Conservation (phyloP, 1,140 invertebrate genomes). For the Drosophila lacteicornis region DNA sequence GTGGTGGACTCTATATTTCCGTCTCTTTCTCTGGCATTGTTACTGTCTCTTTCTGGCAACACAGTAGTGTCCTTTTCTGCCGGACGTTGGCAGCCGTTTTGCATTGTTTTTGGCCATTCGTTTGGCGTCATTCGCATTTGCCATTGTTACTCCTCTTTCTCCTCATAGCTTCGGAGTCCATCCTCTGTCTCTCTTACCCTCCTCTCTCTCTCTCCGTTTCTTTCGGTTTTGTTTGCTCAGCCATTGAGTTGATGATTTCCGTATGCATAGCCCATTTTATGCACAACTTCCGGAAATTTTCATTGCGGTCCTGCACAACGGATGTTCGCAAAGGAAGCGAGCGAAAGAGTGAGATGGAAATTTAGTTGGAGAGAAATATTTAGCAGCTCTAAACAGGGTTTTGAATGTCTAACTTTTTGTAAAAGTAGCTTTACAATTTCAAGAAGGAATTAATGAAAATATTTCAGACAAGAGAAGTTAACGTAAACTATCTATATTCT, state of each 20-base stretch:
- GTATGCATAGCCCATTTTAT: conserved; percentile 84
- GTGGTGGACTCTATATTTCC: conserved; percentile 6
- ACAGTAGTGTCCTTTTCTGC: conserved; percentile 19
- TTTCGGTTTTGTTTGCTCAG: conserved; percentile 65
- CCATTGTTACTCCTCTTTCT: conserved; percentile 67
- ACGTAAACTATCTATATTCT: neutral
- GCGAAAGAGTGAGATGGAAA: neutral
- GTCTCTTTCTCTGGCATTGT: conserved; percentile 16
- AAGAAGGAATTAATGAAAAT: too few species aligned
- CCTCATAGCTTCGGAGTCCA: conserved; percentile 15
- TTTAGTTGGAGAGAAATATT: conserved; percentile 26
- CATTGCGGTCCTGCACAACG: conserved; percentile 79
- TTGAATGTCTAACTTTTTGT: neutral
- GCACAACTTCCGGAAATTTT: conserved; percentile 83
- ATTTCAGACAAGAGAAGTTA: too few species aligned
- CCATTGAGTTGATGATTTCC: conserved; percentile 84
- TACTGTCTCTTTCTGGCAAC: neutral
- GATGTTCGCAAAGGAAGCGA: conserved; percentile 40
- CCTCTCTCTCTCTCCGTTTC: conserved; percentile 3
- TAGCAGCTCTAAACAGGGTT: conserved; percentile 11
- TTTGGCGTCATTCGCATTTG: conserved; percentile 68
- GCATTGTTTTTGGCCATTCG: conserved; percentile 79
- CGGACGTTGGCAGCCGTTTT: conserved; percentile 78
- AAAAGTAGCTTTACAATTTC: too few species aligned
- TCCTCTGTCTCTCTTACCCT: neutral